Evolutionary conservation across 1,140 invertebrate genomes (phyloP).

Genomic region (Listronotus oregonensis): DNA sequence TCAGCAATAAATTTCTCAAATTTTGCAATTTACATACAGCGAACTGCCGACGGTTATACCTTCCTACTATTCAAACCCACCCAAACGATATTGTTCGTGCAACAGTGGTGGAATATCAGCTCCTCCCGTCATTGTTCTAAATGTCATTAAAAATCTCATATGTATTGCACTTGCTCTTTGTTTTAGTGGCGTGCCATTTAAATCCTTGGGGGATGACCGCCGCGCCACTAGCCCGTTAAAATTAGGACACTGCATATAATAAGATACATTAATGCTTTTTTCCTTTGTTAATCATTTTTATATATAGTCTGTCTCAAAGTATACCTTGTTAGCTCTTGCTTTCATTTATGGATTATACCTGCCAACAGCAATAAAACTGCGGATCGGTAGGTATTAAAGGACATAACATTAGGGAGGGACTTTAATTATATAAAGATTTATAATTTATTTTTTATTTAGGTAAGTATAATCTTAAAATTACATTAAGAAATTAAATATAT

Average conservation of each 20-base stretch:
- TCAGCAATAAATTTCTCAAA: conserved; percentile 29
- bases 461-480: no score
- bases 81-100: conserved; percentile 25
- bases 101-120: conserved; percentile 29
- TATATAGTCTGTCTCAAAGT: no score
- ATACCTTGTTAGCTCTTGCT: no score
- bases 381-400: no score
- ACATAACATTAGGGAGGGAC: no score
- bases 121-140: conserved; percentile 34
- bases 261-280: no score
- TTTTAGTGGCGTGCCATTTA: conserved; percentile 21
- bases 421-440: no score
- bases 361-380: no score
- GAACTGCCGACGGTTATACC: conserved; percentile 23
- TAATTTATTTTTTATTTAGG: no score
- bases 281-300: no score
- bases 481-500: no score
- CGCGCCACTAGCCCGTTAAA: neutral
- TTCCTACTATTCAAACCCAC: conserved; percentile 15
- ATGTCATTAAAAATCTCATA: conserved; percentile 30
- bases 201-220: conserved; percentile 13
- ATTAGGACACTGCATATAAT: neutral
- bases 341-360: no score
- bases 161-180: conserved; percentile 24
- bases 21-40: conserved; percentile 27